A percentile compares a stretch with the other conserved stretches of the same genome.
phyloP scores from a whole-genome alignment of 1,140 invertebrate species.

The Saccostrea cuccullata region DNA sequence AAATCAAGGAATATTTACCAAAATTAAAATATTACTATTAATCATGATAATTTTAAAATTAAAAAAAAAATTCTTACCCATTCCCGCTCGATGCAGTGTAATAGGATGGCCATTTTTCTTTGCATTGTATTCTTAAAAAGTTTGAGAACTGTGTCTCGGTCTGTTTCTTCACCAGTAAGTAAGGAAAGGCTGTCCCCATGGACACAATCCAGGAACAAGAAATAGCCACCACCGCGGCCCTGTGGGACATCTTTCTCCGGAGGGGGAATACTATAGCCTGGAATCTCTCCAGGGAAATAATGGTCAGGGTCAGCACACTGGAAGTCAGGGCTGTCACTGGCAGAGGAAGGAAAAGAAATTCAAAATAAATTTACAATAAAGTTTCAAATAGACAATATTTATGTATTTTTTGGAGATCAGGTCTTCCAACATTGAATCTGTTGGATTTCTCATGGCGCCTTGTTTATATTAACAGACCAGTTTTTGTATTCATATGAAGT shows the following conservation, averaged over 20 bases:
- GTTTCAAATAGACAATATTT: too few relatives aligned
- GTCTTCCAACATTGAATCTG: too few relatives aligned
- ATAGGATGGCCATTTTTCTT: conserved; percentile 68
- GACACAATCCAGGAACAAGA: conserved; percentile 77
- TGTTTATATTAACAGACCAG: too few relatives aligned
- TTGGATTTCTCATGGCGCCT: too few relatives aligned
- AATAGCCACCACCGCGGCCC: conserved; percentile 71
- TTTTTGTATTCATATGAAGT: too few relatives aligned
- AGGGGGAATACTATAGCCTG: conserved; percentile 74
- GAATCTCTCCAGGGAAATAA: conserved; percentile 80
- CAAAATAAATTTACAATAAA: too few relatives aligned
- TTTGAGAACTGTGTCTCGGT: conserved; percentile 64
- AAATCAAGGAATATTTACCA: too few relatives aligned
- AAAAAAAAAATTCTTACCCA: background rate
- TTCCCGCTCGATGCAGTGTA: conserved; percentile 44
- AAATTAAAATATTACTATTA: too few relatives aligned
- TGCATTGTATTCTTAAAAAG: conserved; percentile 70
- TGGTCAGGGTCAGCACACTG: conserved; percentile 79
- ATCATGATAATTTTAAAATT: too few relatives aligned
- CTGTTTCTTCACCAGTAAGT: conserved; percentile 68
- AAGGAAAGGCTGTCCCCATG: conserved; percentile 74
- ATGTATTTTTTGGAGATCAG: too few relatives aligned
- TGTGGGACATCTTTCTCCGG: conserved; percentile 62
- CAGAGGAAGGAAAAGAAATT: conserved; percentile 26
- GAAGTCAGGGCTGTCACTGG: conserved; percentile 78